Conservation (phyloP, 1,140 invertebrate species). For the Drosophila ercepeae region DNA sequence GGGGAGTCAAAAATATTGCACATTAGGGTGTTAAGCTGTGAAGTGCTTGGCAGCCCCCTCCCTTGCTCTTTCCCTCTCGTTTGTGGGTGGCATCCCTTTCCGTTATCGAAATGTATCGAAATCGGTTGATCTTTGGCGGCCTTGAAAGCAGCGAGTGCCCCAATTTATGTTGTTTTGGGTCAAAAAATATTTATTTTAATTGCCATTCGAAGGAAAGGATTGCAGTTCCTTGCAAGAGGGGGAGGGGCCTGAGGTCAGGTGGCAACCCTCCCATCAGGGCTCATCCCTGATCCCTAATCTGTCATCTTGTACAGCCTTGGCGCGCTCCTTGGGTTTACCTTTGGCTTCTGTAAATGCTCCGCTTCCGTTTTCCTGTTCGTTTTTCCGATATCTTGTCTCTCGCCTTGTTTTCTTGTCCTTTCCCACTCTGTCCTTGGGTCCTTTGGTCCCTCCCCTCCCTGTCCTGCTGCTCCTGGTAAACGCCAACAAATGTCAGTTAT, state of each 20-base stretch:
- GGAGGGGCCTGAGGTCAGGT: background rate
- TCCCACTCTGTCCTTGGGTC: background rate
- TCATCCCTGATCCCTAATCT: conserved; percentile 24
- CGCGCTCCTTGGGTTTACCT: conserved; percentile 15
- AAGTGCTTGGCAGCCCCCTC: conserved; percentile 61
- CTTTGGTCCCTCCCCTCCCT: background rate
- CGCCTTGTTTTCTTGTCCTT: background rate
- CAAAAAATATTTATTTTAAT: too few relatives aligned
- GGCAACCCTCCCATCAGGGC: conserved; percentile 10
- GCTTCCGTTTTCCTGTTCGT: background rate
- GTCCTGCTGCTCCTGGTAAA: conserved; percentile 11
- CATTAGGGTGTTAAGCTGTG: conserved; percentile 83
- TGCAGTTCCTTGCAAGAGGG: too few relatives aligned
- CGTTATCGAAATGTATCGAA: conserved; percentile 44
- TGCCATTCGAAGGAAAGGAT: background rate
- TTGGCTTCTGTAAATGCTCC: conserved; percentile 23
- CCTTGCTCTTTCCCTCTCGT: background rate
- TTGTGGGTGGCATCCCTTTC: conserved; percentile 3
- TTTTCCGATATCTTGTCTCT: background rate
- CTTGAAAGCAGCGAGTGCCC: conserved; percentile 26
- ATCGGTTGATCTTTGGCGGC: conserved; percentile 38
- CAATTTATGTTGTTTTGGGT: background rate
- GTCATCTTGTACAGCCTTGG: conserved; percentile 18
- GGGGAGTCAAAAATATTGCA: conserved; percentile 73
- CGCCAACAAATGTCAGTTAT: conserved; percentile 73